Conservation (phyloP, 2,888 invertebrate genomes). For the Andrena fulva region DNA sequence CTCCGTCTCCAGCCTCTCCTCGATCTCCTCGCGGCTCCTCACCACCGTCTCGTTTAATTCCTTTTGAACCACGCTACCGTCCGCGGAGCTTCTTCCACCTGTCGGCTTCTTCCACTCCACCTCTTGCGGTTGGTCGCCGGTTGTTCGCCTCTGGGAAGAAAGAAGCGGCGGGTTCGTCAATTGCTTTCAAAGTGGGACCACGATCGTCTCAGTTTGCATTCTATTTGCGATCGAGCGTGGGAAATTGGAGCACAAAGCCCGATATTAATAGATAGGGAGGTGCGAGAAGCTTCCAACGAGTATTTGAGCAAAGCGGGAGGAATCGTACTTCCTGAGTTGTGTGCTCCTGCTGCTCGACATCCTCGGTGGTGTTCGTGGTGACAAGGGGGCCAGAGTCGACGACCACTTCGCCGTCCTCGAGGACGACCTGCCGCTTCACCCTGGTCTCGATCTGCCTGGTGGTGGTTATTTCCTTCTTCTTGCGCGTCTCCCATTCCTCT, state of each 20-base stretch:
- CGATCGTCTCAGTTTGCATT: neutral
- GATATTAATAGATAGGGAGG: neutral
- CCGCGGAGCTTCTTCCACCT: constrained; percentile 68
- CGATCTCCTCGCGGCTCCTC: constrained; percentile 92
- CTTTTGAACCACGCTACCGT: constrained; percentile 90
- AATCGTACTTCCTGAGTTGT: constrained; percentile 91
- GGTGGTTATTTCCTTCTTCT: constrained; percentile 95
- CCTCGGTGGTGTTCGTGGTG: constrained; percentile 96
- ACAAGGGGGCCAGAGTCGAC: constrained; percentile 96
- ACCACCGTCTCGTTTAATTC: constrained; percentile 93
- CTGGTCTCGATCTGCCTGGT: constrained; percentile 96
- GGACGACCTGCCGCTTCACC: constrained; percentile 94
- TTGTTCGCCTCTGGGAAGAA: constrained; percentile 85
- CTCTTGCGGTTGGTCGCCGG: constrained; percentile 84
- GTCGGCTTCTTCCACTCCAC: constrained; percentile 78
- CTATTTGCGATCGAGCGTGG: neutral
- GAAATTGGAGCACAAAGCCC: neutral
- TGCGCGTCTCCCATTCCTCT: constrained; percentile 97
- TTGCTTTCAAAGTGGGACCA: neutral
- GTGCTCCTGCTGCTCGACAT: constrained; percentile 95
- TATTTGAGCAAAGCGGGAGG: neutral
- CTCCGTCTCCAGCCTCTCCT: constrained; percentile 93
- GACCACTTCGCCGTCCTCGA: constrained; percentile 96
- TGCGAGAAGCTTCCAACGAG: too few relatives aligned
- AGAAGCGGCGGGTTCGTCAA: neutral